Evolutionary conservation across 2,113 vertebrate genomes (phyloP), one percentile per base, ranked within the genome.

Genomic region (Garra rufa): DNA sequence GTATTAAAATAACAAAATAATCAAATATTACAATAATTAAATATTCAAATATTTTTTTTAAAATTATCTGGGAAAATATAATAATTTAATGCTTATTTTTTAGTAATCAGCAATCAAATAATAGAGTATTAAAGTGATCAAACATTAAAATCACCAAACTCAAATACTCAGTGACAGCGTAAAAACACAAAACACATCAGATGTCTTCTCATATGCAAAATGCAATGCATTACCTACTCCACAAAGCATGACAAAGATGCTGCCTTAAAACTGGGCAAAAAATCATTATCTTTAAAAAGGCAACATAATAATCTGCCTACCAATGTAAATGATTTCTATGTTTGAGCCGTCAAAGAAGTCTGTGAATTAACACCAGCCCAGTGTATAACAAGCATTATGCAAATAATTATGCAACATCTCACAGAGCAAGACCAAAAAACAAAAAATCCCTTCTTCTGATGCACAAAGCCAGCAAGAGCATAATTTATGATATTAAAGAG

Each of bases 401-500:
- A 21, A 30, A 44, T 30, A 80, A 80, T 67, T 13, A 11, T 8
- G 34, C 21, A 80, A 67, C 5, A 65, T 61, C 30, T 65, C 41
- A 65, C 19, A 28, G 8, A 28, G 11, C 34, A 9, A 15, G 11
- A 80, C 41, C 21, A 79, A 59, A 78, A 76, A 55, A 8, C 17
- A 55, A 55, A 79, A 44, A 9, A 38, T 61, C n/a, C n/a, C 10
- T 79, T 76, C 57, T 44, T 85, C 85, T 83, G 74, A 85, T 76
- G 76, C n/a, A 59, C 70, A 59, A 83, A 50, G 71, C 74, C 30
- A 67, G 30, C 8, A 14, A 55, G 26, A 28, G 57, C n/a, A 69
- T 69, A 76, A 83, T 80, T 85, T 80, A 21, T 61, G 13, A 78
- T 75, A 76, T 81, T 84, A 73, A 57, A 83, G 41, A 77, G 30